These are phyloP conservation scores for Hemiprocne comata DNA, from an alignment of 2,113 vertebrate species.

Conservation along the genomic window DNA sequence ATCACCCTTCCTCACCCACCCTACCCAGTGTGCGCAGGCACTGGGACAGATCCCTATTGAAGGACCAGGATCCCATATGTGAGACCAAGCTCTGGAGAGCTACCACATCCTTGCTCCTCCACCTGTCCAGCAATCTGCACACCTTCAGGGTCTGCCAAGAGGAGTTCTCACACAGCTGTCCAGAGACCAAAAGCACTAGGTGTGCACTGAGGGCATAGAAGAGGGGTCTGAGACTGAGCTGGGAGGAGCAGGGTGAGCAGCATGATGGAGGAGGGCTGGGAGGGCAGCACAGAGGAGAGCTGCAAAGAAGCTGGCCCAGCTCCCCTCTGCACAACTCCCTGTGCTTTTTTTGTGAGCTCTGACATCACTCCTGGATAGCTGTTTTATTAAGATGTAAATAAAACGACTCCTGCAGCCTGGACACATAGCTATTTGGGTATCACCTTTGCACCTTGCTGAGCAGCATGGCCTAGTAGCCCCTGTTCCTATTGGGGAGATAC, in stretches of 20 bases:
- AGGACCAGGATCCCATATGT: background rate
- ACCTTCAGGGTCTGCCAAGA: too few species aligned
- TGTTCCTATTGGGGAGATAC: background rate
- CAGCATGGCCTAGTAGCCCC: background rate
- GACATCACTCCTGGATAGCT: background rate
- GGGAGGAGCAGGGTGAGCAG: background rate
- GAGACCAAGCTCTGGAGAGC: background rate
- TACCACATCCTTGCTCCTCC: background rate
- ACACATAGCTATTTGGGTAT: accelerated
- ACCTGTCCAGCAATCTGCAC: background rate
- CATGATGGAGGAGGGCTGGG: background rate
- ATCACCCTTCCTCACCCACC: background rate
- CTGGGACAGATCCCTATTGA: background rate
- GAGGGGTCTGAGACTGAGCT: background rate
- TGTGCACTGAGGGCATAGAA: background rate
- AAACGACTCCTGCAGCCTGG: background rate
- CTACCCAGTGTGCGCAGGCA: background rate
- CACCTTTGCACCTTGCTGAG: background rate
- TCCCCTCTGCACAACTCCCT: accelerated
- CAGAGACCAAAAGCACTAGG: background rate
- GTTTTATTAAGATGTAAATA: slow-evolving; percentile 20
- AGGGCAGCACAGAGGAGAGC: accelerated
- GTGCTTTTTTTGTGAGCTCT: background rate
- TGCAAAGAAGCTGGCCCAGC: background rate
- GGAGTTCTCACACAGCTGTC: background rate